Evolutionary conservation across 2,888 invertebrate genomes (phyloP).

Genomic region (Coelopa pilipes): DNA sequence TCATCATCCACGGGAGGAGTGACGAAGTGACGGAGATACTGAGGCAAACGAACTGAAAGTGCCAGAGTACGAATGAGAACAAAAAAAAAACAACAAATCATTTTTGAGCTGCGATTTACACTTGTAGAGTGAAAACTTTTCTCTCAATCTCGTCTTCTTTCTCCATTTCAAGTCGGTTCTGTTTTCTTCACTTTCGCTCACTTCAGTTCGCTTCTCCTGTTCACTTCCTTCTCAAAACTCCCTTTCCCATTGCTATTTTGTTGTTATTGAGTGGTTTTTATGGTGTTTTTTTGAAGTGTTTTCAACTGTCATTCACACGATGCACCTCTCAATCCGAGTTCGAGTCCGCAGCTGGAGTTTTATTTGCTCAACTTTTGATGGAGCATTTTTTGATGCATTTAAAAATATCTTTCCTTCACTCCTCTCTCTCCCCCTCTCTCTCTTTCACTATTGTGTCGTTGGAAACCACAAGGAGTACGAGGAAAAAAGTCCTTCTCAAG

Average conservation of each 20-base stretch:
- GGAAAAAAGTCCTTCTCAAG: slow-evolving; percentile 7
- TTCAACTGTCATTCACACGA: slow-evolving; percentile 56
- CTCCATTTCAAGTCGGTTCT: neutral
- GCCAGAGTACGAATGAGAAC: neutral
- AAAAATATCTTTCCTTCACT: no score
- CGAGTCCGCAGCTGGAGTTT: neutral
- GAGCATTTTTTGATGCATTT: neutral
- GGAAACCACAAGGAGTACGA: neutral
- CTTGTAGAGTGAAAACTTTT: slow-evolving; percentile 17
- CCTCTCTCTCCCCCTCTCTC: no score
- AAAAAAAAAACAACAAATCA: neutral
- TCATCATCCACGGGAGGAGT: neutral
- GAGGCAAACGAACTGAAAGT: no score
- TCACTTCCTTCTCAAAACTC: no score
- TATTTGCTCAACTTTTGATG: slow-evolving; percentile 19
- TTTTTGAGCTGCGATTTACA: slow-evolving; percentile 25
- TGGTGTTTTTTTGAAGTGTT: slow-evolving; percentile 48
- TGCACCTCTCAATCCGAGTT: slow-evolving; percentile 37
- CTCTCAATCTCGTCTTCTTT: neutral
- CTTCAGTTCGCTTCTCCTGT: no score
- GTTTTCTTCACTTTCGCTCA: neutral
- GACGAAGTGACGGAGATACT: no score
- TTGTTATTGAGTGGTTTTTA: neutral
- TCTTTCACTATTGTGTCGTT: no score
- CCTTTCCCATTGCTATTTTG: neutral